Conservation (phyloP, 2,888 invertebrate genomes). For the Xestia sexstrigata region DNA sequence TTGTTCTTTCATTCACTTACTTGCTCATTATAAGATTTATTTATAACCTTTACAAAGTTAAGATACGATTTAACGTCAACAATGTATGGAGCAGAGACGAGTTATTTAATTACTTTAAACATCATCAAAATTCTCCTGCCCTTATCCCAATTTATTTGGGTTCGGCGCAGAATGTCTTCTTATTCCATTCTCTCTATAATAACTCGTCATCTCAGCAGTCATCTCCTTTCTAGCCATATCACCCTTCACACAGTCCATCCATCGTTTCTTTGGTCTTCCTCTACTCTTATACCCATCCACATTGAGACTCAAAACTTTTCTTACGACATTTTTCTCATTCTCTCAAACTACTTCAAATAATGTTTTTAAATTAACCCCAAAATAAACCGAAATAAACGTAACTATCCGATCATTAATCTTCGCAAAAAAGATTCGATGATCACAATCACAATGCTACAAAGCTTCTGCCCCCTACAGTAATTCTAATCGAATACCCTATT, state of each 20-base stretch:
- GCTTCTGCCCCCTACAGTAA: constrained; percentile 12
- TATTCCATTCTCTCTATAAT: background rate
- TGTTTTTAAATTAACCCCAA: background rate
- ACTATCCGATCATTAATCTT: background rate
- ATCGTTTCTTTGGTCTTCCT: background rate
- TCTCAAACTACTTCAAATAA: background rate
- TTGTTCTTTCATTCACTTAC: background rate
- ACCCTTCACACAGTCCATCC: background rate
- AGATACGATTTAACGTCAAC: background rate
- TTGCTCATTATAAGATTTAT: background rate
- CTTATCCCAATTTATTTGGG: background rate
- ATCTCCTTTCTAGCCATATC: background rate
- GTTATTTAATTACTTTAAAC: background rate
- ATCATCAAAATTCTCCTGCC: background rate
- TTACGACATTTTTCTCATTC: background rate
- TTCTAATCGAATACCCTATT: constrained; percentile 6
- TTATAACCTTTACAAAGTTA: no score
- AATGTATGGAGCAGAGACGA: background rate
- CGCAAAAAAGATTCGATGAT: background rate
- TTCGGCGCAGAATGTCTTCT: background rate
- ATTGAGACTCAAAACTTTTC: background rate
- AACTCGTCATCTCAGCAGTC: background rate
- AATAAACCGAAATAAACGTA: background rate
- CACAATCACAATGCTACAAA: constrained; percentile 6
- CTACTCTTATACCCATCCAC: background rate